Conservation (phyloP, 2,113 vertebrate genomes). For the Dicaeum eximium region DNA sequence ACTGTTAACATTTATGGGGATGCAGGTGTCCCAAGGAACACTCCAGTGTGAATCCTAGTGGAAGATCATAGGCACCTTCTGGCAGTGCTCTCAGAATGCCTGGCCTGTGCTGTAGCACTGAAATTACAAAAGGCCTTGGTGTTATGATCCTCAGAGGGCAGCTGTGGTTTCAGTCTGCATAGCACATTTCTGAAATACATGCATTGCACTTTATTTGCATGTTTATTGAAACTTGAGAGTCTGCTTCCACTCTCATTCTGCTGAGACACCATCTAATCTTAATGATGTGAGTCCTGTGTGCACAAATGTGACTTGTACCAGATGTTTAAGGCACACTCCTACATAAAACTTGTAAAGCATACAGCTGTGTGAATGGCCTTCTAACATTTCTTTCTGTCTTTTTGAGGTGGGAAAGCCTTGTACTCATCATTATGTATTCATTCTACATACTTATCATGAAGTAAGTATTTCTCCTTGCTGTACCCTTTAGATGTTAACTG, state of each 20-base stretch:
- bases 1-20: not conserved
- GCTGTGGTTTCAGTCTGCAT: not conserved
- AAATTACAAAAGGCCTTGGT: not conserved
- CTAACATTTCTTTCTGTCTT: constrained; percentile 55
- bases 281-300: not conserved
- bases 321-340: not conserved
- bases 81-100: not conserved
- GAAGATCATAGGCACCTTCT: not conserved
- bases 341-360: not conserved
- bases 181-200: not conserved
- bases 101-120: not conserved
- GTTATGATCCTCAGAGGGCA: not conserved
- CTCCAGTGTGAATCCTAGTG: not conserved
- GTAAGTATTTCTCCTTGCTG: constrained; percentile 75
- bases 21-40: not conserved
- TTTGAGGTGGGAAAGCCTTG: constrained; percentile 94
- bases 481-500: not conserved
- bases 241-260: not conserved
- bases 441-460: constrained; percentile 98
- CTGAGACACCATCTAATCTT: not conserved
- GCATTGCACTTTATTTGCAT: not conserved
- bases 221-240: not conserved
- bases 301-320: not conserved
- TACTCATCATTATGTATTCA: constrained; percentile 90
- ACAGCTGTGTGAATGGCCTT: not conserved